Percentiles rank a stretch among this genome's conserved stretches.
Evolutionary conservation across 1,140 invertebrate genomes (phyloP).

Genomic region (Aethina tumida): DNA sequence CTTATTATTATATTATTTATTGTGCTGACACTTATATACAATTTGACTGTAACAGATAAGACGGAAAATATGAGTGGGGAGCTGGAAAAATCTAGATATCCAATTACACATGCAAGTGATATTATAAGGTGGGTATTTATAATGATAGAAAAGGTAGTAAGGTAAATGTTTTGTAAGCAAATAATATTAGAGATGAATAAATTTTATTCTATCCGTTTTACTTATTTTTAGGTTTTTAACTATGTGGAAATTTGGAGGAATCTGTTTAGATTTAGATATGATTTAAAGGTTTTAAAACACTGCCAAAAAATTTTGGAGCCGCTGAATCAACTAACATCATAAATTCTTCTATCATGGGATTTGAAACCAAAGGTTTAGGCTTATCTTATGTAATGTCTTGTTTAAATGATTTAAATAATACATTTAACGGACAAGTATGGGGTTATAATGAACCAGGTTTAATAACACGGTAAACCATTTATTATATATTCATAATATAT

Average conservation of each 20-base stretch:
- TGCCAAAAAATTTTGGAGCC: slow-evolving; percentile 52
- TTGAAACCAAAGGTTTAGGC: slow-evolving; percentile 40
- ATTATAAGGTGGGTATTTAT: slow-evolving; percentile 40
- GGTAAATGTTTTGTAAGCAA: background rate
- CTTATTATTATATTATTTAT: no score
- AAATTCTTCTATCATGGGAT: slow-evolving; percentile 53
- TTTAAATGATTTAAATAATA: slow-evolving; percentile 44
- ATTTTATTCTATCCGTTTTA: background rate
- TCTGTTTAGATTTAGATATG: slow-evolving; percentile 67
- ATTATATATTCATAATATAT: background rate
- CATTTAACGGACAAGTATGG: slow-evolving; percentile 55
- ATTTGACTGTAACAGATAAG: no score
- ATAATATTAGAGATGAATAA: slow-evolving; percentile 1
- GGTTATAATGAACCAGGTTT: slow-evolving; percentile 62
- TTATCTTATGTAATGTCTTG: slow-evolving; percentile 45
- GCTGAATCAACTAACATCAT: slow-evolving; percentile 48
- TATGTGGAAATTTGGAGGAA: slow-evolving; percentile 65
- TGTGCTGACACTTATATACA: no score
- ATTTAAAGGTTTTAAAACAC: slow-evolving; percentile 49
- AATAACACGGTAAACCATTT: slow-evolving; percentile 46
- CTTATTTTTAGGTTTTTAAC: slow-evolving; percentile 46
- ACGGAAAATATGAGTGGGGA: slow-evolving; percentile 37
- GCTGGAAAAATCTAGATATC: slow-evolving; percentile 45
- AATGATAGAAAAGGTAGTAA: slow-evolving; percentile 1
- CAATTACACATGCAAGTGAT: slow-evolving; percentile 51